Conservation (phyloP, 1,140 invertebrate genomes). For the Macrostomum lignano region DNA sequence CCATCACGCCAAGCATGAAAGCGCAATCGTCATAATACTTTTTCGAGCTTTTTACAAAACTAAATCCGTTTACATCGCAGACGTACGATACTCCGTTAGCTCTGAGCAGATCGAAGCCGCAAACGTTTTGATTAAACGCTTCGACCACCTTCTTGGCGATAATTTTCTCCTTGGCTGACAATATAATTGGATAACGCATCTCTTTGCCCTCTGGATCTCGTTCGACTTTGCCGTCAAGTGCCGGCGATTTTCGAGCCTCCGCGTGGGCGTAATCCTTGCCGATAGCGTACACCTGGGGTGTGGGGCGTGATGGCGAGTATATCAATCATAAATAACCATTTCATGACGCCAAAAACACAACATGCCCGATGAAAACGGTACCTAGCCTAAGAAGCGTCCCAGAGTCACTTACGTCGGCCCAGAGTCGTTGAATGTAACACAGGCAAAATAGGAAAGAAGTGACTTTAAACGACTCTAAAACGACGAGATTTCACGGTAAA, state of each 20-base stretch:
- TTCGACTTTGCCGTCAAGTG: slow-evolving; percentile 82
- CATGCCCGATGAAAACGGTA: no score
- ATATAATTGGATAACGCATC: slow-evolving; percentile 83
- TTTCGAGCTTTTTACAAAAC: slow-evolving; percentile 95
- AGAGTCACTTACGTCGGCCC: no score
- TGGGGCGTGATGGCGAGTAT: background rate
- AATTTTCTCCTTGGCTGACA: slow-evolving; percentile 87
- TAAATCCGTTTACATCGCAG: slow-evolving; percentile 97
- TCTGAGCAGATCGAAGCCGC: slow-evolving; percentile 85
- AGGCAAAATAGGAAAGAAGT: no score
- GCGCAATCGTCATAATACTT: slow-evolving; percentile 99
- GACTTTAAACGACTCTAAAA: no score
- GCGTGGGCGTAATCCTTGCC: slow-evolving; percentile 98
- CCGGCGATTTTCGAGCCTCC: slow-evolving; percentile 80
- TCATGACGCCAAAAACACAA: no score
- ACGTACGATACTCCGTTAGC: slow-evolving; percentile 93
- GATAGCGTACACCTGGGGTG: slow-evolving; percentile 45
- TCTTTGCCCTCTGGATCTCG: slow-evolving; percentile 82
- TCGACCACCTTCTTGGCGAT: slow-evolving; percentile 88
- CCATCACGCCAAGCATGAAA: slow-evolving; percentile 43
- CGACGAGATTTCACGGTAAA: no score
- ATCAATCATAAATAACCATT: background rate
- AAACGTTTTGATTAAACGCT: slow-evolving; percentile 50
- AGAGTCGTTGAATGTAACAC: no score
- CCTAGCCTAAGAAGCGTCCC: no score